These are phyloP conservation scores for Orientallactaga sibirica DNA, from an alignment of 2,797 vertebrate genomes.

Conservation along the genomic window DNA sequence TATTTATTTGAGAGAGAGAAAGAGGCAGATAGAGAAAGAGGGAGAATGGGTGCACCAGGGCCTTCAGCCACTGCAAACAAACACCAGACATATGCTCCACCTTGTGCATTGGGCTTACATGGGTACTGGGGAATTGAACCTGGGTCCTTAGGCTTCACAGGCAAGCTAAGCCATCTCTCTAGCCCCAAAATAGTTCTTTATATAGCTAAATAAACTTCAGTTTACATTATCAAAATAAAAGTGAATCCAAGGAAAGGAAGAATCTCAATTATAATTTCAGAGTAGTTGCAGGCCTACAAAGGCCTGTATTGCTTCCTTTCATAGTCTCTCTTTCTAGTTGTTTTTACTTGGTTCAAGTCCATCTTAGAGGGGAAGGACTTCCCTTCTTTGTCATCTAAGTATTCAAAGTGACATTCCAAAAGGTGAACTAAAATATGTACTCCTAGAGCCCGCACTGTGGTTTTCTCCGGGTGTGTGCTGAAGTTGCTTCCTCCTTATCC, in stretches of 20 bases:
- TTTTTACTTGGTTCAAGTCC: constrained; percentile 48
- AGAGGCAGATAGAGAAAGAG: no score
- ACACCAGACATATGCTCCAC: no score
- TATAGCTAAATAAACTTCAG: constrained; percentile 2
- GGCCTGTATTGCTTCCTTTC: neutral
- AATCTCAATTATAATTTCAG: constrained; percentile 48
- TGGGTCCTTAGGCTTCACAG: no score
- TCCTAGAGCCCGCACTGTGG: neutral
- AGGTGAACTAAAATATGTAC: neutral
- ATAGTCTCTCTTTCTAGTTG: neutral
- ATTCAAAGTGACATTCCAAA: constrained; percentile 22
- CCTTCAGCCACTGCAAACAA: no score
- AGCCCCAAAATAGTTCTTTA: neutral
- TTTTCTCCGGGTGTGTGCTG: neutral
- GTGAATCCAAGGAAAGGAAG: constrained; percentile 11
- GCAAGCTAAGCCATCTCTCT: no score
- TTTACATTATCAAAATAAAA: constrained; percentile 57
- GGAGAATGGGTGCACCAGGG: no score
- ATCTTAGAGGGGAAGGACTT: neutral
- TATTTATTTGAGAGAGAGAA: no score
- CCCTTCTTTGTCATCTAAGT: neutral
- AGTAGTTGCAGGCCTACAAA: neutral
- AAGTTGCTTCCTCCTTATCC: constrained; percentile 3
- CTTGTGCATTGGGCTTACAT: no score
- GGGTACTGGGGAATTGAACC: no score